Evolutionary conservation across 30 jellyfish, hydroid and myxozoan species (phyloP).

Genomic region (Pseudorhiza aurosa): DNA sequence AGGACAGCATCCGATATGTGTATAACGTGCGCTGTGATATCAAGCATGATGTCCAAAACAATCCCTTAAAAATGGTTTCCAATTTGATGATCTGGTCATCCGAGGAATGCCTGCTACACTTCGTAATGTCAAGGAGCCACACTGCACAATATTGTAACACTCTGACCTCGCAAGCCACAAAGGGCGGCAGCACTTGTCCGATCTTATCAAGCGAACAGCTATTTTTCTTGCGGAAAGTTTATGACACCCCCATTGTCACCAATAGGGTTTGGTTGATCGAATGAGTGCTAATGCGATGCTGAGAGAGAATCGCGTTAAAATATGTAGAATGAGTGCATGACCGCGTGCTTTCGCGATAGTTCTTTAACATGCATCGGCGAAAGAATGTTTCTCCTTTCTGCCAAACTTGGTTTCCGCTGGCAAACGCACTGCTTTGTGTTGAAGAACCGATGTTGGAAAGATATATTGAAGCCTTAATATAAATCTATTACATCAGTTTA

Average conservation of each 20-base stretch:
- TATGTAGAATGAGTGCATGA: background rate
- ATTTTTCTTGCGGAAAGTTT: slow-evolving; percentile 7
- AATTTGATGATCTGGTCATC: background rate
- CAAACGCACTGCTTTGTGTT: background rate
- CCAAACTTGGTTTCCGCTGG: background rate
- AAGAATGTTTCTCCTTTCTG: background rate
- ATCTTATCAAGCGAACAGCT: background rate
- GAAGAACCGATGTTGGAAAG: background rate
- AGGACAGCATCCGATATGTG: background rate
- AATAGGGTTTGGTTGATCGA: background rate
- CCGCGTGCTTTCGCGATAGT: background rate
- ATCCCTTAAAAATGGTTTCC: background rate
- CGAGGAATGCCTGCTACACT: background rate
- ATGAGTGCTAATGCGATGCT: slow-evolving; percentile 11
- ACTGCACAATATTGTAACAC: background rate
- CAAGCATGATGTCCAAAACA: slow-evolving; percentile 7
- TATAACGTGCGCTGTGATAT: background rate
- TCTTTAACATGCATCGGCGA: background rate
- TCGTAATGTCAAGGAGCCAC: background rate
- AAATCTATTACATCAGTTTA: background rate
- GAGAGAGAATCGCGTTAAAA: slow-evolving; percentile 11
- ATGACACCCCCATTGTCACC: background rate
- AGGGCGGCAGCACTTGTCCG: background rate
- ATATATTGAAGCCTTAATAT: background rate
- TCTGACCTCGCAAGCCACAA: background rate